These are phyloP conservation scores for Ephialtes manifestator DNA, from an alignment of 2,888 invertebrate species.

Conservation along the genomic window DNA sequence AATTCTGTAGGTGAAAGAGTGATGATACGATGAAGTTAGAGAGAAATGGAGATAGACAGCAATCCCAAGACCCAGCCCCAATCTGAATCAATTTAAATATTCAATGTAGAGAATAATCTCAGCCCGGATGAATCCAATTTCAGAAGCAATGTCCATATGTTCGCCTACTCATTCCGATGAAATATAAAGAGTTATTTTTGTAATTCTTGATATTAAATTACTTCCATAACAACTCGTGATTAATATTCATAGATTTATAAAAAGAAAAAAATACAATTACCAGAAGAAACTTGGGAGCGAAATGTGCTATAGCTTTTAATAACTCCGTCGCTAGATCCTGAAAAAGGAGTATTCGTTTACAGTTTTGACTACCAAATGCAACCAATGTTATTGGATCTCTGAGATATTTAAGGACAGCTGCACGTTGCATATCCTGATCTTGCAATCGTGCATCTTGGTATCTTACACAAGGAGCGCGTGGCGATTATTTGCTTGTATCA, in stretches of 20 bases:
- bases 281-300: slow-evolving; percentile 40
- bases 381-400: background rate
- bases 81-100: slow-evolving; percentile 46
- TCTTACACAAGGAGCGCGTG: background rate
- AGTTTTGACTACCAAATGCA: background rate
- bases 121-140: slow-evolving; percentile 41
- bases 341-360: slow-evolving; percentile 40
- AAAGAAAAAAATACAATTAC: slow-evolving; percentile 60
- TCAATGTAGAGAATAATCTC: slow-evolving; percentile 33
- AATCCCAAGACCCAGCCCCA: slow-evolving; percentile 32
- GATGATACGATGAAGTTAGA: slow-evolving; percentile 21
- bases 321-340: slow-evolving; percentile 44
- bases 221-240: background rate
- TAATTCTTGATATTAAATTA: slow-evolving; percentile 15
- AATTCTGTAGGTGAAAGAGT: background rate
- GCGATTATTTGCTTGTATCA: background rate
- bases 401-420: background rate
- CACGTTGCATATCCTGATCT: background rate
- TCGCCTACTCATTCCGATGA: background rate
- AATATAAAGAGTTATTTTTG: slow-evolving; percentile 20
- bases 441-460: background rate
- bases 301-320: slow-evolving; percentile 68
- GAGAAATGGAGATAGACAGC: background rate
- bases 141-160: background rate
- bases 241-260: slow-evolving; percentile 17